Conservation (phyloP, 2,113 vertebrate genomes). For the Hyperopisus bebe region DNA sequence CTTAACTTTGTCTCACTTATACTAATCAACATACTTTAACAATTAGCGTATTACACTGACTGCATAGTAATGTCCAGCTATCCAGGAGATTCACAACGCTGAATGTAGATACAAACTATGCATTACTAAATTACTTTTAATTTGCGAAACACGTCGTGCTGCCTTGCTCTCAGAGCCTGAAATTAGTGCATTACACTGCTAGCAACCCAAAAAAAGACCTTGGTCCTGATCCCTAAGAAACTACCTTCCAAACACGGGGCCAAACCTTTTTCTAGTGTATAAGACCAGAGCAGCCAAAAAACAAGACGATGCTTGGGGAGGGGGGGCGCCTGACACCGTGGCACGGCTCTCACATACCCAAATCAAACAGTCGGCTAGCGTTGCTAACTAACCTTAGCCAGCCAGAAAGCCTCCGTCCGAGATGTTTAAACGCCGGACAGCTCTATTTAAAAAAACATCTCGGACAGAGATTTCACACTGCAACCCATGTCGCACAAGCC, state of each 20-base stretch:
- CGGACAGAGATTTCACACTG: background rate
- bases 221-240: background rate
- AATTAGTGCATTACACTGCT: background rate
- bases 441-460: background rate
- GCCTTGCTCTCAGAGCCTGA: background rate
- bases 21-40: background rate
- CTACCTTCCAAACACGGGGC: background rate
- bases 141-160: background rate
- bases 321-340: constrained; percentile 13
- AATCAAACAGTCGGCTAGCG: background rate
- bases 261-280: background rate
- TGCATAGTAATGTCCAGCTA: background rate
- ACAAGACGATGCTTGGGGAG: background rate
- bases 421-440: background rate
- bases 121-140: background rate
- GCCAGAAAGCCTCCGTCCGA: background rate
- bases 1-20: background rate
- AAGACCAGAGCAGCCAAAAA: background rate
- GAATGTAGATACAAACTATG: background rate
- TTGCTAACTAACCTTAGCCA: background rate
- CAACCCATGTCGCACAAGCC: background rate
- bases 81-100: background rate
- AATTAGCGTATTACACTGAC: background rate
- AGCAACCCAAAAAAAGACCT: background rate
- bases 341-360: background rate